phyloP scores from a whole-genome alignment of 2,797 vertebrate genomes.

The Arremon brunneinucha region DNA sequence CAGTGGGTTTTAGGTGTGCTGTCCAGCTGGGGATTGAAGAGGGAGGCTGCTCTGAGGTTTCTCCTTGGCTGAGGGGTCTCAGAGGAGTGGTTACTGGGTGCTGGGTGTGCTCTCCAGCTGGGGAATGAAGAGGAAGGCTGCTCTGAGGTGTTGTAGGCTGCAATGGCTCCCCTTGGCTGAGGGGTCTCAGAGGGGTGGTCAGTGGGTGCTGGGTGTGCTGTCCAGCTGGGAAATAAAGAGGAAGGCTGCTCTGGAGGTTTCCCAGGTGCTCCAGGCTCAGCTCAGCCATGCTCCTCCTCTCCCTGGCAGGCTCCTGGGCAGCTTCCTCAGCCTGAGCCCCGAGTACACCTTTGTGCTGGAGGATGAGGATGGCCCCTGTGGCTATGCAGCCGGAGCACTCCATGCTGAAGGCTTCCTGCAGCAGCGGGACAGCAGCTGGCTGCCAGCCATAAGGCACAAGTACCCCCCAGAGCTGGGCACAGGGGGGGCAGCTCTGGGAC shows the following conservation, averaged over 20 bases:
- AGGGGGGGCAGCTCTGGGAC: background rate
- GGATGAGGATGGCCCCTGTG: slow-evolving; percentile 82
- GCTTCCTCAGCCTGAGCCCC: slow-evolving; percentile 81
- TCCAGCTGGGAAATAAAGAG: too few relatives aligned
- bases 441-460: slow-evolving; percentile 82
- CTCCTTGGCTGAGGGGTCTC: too few relatives aligned
- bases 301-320: slow-evolving; percentile 78
- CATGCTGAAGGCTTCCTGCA: slow-evolving; percentile 81
- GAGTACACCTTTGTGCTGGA: slow-evolving; percentile 87
- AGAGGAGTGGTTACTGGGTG: too few relatives aligned
- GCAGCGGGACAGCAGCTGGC: slow-evolving; percentile 81
- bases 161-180: too few relatives aligned
- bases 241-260: background rate
- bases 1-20: fast-evolving
- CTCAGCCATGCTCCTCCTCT: background rate
- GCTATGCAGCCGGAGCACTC: slow-evolving; percentile 80
- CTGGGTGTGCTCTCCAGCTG: too few relatives aligned
- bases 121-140: too few relatives aligned
- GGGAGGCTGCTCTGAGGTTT: background rate
- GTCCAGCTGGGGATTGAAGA: fast-evolving
- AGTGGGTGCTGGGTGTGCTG: too few relatives aligned
- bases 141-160: too few relatives aligned
- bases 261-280: background rate
- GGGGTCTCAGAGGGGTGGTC: too few relatives aligned
- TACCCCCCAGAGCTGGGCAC: slow-evolving; percentile 69